phyloP scores from a whole-genome alignment of 2,113 vertebrate genomes.

The Xenopus laevis region DNA sequence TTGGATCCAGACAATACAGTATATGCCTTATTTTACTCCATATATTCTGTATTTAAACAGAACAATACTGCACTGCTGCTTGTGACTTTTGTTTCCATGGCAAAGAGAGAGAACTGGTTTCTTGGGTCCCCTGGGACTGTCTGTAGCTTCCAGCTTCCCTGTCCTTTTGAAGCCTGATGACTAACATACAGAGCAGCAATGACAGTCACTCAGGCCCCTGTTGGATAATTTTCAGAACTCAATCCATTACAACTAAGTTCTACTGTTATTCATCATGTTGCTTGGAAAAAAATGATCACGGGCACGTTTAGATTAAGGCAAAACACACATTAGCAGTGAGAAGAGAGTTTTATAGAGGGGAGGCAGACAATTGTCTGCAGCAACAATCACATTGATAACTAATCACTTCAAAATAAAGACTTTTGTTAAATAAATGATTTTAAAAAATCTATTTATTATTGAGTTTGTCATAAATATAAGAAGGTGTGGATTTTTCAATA shows the following conservation, averaged over 20 bases:
- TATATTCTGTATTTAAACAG: conserved; percentile 1
- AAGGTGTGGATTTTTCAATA: no score
- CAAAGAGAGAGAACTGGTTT: conserved; percentile 19
- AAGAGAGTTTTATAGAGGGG: background rate
- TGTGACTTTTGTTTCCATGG: conserved; percentile 41
- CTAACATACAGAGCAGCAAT: conserved; percentile 32
- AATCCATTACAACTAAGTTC: conserved; percentile 10
- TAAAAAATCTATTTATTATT: no score
- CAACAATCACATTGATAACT: no score
- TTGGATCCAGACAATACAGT: no score
- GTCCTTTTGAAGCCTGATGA: conserved; percentile 42
- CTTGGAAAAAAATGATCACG: conserved; percentile 29
- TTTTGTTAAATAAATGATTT: no score
- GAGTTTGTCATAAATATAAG: no score
- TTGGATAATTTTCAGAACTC: conserved; percentile 41
- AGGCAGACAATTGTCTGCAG: no score
- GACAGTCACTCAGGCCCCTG: conserved; percentile 29
- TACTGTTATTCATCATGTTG: conserved; percentile 20
- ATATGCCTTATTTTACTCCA: no score
- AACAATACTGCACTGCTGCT: conserved; percentile 15
- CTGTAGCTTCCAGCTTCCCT: conserved; percentile 38
- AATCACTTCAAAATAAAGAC: no score
- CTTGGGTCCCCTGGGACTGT: conserved; percentile 25
- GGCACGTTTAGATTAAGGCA: conserved; percentile 17
- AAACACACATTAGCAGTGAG: background rate